Percentiles rank a stretch among this genome's conserved stretches.
These are phyloP conservation scores for Acanthisitta chloris DNA, from an alignment of 2,113 vertebrate genomes.

Conservation along the genomic window DNA sequence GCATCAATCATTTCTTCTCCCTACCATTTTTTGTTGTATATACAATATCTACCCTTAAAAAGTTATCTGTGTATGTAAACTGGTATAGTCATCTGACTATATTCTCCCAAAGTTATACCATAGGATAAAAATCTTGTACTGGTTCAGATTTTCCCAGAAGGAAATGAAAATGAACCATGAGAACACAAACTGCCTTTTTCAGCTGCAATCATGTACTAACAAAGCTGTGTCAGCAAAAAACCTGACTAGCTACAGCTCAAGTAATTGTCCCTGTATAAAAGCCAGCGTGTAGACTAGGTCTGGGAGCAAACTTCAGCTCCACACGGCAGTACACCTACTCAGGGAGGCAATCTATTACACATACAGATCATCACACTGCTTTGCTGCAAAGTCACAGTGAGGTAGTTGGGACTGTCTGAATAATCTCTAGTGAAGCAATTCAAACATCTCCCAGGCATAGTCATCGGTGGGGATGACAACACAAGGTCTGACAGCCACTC, in stretches of 20 bases:
- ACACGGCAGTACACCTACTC: not conserved
- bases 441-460: conserved; percentile 14
- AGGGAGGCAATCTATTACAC: not conserved
- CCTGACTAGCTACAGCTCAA: not conserved
- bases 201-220: not conserved
- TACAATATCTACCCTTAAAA: not conserved
- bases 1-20: not conserved
- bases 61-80: not conserved
- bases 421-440: conserved; percentile 33
- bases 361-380: not conserved
- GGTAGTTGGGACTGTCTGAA: conserved; percentile 1
- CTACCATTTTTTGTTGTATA: not conserved
- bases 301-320: not conserved
- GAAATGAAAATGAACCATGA: not conserved
- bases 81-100: fast-evolving
- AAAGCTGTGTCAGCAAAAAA: not conserved
- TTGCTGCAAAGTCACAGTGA: not conserved
- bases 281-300: not conserved
- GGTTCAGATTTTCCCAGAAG: not conserved
- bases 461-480: not conserved
- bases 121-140: not conserved
- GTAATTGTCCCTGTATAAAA: not conserved
- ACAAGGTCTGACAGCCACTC: not conserved
- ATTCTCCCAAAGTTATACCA: not conserved
- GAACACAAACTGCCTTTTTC: not conserved